Evolutionary conservation across 2,797 vertebrate genomes (phyloP), one percentile per base, ranked within the genome.

Genomic region (Pipistrellus nathusii): DNA sequence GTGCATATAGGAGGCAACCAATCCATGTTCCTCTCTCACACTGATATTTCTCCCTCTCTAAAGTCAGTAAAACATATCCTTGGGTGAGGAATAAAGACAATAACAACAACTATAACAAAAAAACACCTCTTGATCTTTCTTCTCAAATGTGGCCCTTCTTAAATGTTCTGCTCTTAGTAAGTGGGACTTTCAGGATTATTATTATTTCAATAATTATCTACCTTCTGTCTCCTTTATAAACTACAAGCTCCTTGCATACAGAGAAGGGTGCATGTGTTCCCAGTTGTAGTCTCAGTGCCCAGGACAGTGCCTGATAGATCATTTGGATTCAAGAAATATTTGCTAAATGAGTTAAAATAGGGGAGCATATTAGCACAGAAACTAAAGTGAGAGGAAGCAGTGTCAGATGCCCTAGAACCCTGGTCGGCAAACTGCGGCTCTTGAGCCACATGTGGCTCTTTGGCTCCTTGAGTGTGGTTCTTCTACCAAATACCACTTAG

Each of bases 301-400:
- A 30, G 32, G 18, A 62, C 25, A 12, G 17, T 48, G 66, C 41
- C 20, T 44, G 27, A 15, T 57, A 81, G 30, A 72, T 53, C 41
- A 38, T 3, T 64, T 18, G 25, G 57, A 18, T 51, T 73, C 4
- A 5, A 62, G 35, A 41, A 64, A 75, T 53, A 62, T 82, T 71
- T 87, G 59, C 13, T 41, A 57, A 73, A 23, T 71, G 69, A 81
- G 17, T 94, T 92, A 76, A 95, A 94, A 72, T 35, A 91, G 53
- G n/a, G 53, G 87, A 80, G 62, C 62, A 5, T 48, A 64, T 80
- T 59, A 73, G 68, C 38, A 55, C 59, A 73, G 90, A 89, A 91
- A 55, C 41, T 44, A 78, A 84, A 83, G 25, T 41, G 76, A 94
- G 62, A 89, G 80, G 73, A 81, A 55, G 35, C 44, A 35, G 11